These are phyloP conservation scores for Lasioglossum oenotherae DNA, from an alignment of 2,888 invertebrate genomes.

Conservation along the genomic window DNA sequence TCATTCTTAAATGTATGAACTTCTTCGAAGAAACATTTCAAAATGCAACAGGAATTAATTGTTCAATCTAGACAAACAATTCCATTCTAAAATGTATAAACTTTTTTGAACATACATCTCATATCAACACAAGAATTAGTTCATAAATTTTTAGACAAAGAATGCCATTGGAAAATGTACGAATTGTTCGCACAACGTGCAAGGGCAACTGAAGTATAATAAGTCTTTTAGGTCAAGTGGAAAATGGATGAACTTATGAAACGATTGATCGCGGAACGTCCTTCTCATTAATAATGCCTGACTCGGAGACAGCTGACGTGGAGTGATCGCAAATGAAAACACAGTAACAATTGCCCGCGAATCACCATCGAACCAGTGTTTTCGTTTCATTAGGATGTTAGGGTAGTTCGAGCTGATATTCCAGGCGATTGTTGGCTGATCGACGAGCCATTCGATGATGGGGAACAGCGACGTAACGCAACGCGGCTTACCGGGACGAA, in stretches of 20 bases:
- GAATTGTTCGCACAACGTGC: background rate
- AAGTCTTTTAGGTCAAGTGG: background rate
- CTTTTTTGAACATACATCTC: too few relatives aligned
- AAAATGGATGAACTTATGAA: background rate
- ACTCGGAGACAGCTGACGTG: background rate
- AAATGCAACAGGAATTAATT: too few relatives aligned
- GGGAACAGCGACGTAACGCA: constrained; percentile 16
- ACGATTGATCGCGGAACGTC: background rate
- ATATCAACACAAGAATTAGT: too few relatives aligned
- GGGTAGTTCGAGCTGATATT: background rate
- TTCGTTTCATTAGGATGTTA: background rate
- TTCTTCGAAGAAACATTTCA: too few relatives aligned
- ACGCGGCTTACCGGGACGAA: constrained; percentile 58
- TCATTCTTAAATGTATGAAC: too few relatives aligned
- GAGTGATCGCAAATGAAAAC: background rate
- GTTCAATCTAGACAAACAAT: too few relatives aligned
- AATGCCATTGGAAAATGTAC: too few relatives aligned
- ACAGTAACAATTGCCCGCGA: background rate
- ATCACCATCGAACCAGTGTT: background rate
- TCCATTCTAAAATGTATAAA: too few relatives aligned
- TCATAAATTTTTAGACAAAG: too few relatives aligned
- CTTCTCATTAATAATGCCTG: background rate
- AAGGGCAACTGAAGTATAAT: background rate
- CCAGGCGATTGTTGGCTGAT: background rate
- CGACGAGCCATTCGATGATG: background rate